Evolutionary conservation across 2,113 vertebrate species (phyloP).

Genomic region (Bungarus multicinctus): DNA sequence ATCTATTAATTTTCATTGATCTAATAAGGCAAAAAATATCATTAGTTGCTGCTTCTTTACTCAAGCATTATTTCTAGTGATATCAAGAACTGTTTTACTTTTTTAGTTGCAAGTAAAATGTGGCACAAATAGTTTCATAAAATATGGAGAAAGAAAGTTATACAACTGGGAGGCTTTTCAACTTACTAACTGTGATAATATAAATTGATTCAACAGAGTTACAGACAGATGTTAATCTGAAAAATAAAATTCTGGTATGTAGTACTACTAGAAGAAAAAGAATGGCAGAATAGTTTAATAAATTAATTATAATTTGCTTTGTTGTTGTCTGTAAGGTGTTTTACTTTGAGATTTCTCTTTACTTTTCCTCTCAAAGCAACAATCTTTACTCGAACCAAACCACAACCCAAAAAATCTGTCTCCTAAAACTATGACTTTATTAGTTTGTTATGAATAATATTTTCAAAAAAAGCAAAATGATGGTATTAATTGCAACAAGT

Average conservation of each 20-base stretch:
- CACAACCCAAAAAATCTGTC: not conserved
- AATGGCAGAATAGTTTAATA: not conserved
- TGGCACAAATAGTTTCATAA: conserved; percentile 5
- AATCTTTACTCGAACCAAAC: not conserved
- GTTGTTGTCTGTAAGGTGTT: not conserved
- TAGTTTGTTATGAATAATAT: not conserved
- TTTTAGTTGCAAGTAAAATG: conserved; percentile 26
- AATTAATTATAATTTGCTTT: not conserved
- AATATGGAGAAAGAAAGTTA: conserved; percentile 15
- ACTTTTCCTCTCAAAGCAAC: not conserved
- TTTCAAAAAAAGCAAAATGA: not conserved
- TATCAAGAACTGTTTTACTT: not conserved
- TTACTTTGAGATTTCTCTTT: not conserved
- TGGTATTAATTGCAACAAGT: not conserved
- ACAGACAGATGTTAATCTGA: conserved; percentile 4
- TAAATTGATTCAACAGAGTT: conserved; percentile 12
- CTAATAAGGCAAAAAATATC: not conserved
- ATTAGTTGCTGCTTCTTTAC: not conserved
- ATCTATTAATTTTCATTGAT: not conserved
- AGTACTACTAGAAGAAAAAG: conserved; percentile 13
- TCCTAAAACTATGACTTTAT: not conserved
- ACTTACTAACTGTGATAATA: conserved; percentile 4
- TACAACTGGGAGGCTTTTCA: conserved; percentile 4
- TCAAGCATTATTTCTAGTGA: conserved; percentile 1
- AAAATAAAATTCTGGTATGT: conserved; percentile 26